phyloP scores from a whole-genome alignment of 2,888 invertebrate species.

The Pristionchus arcanus region DNA sequence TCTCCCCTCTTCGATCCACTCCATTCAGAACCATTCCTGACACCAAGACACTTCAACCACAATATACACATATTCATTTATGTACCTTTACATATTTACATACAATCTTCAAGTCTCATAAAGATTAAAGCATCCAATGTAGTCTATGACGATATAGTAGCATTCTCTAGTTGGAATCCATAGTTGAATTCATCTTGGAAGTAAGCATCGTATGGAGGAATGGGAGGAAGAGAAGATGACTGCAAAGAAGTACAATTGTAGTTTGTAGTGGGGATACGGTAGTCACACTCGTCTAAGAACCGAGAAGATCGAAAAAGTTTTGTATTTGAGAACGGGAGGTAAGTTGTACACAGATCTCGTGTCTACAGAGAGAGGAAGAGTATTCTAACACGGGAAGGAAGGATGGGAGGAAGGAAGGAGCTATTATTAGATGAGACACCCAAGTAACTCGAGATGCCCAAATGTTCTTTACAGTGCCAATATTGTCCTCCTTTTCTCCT shows the following conservation, averaged over 20 bases:
- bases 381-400: conserved; percentile 6
- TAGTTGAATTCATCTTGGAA: conserved; percentile 54
- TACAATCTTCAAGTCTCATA: neutral
- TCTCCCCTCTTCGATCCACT: neutral
- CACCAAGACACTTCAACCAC: neutral
- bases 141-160: conserved; percentile 36
- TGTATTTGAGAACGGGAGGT: conserved; percentile 39
- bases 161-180: conserved; percentile 49
- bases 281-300: conserved; percentile 13
- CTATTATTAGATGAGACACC: conserved; percentile 26
- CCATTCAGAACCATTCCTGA: neutral
- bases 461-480: neutral
- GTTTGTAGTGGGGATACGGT: conserved; percentile 32
- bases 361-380: conserved; percentile 41
- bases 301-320: conserved; percentile 17
- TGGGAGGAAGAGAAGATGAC: conserved; percentile 35
- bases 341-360: conserved; percentile 45
- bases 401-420: neutral
- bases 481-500: neutral
- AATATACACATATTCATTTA: neutral
- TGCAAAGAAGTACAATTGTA: neutral
- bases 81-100: conserved; percentile 40
- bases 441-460: conserved; percentile 7
- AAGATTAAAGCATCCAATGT: neutral
- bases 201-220: conserved; percentile 16